These are phyloP conservation scores for Cynoglossus semilaevis DNA, from an alignment of 2,113 vertebrate genomes.

Conservation along the genomic window DNA sequence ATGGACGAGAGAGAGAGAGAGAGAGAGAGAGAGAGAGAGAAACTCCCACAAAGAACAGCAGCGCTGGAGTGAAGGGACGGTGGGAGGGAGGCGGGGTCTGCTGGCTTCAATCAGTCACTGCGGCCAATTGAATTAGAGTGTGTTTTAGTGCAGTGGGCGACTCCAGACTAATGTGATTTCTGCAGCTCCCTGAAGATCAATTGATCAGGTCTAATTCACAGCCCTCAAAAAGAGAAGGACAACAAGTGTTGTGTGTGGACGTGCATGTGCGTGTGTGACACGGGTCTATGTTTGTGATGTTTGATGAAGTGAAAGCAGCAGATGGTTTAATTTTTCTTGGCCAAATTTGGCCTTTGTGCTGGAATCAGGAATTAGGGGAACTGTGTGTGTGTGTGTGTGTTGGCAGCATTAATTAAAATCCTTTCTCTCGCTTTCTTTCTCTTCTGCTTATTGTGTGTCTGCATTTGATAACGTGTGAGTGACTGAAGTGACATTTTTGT, in stretches of 20 bases:
- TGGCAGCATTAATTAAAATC: constrained; percentile 49
- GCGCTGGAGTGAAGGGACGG: constrained; percentile 3
- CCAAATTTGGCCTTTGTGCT: constrained; percentile 52
- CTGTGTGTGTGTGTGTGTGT: constrained; percentile 53
- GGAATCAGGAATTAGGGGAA: constrained; percentile 60
- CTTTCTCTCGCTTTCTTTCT: constrained; percentile 3
- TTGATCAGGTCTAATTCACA: constrained; percentile 98
- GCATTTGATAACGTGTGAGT: not conserved
- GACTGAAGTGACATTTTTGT: not conserved
- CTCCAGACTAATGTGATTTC: constrained; percentile 99
- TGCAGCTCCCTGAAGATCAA: constrained; percentile 97
- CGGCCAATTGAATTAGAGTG: constrained; percentile 95
- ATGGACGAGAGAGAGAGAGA: too few species aligned
- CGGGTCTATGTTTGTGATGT: constrained; percentile 37
- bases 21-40: not conserved
- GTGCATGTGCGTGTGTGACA: constrained; percentile 47
- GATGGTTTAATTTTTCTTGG: constrained; percentile 65
- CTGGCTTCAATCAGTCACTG: constrained; percentile 98
- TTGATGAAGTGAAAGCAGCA: constrained; percentile 61
- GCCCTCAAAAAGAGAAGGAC: constrained; percentile 72
- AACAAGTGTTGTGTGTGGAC: constrained; percentile 9
- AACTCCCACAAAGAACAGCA: constrained; percentile 75
- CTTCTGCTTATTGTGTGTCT: not conserved
- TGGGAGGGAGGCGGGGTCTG: constrained; percentile 42
- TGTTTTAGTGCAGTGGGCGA: constrained; percentile 98